A percentile compares a stretch with the other conserved stretches of the same genome.
These are phyloP conservation scores for Trichopria drosophilae DNA, from an alignment of 2,888 invertebrate genomes.

Conservation along the genomic window DNA sequence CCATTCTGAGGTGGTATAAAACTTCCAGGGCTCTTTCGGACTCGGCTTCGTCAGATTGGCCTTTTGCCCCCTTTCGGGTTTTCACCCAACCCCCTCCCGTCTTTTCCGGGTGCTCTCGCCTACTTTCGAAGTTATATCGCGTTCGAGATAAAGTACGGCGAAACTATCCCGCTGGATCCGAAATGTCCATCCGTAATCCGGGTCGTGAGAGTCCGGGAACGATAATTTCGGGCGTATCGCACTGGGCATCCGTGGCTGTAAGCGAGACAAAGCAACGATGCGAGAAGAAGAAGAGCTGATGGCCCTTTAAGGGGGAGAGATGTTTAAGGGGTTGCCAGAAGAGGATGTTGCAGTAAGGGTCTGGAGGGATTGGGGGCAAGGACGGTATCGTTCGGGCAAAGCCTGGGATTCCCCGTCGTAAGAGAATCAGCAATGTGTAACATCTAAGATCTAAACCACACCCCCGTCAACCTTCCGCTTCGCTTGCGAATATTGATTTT, in stretches of 20 bases:
- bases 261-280: background rate
- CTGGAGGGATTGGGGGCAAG: too few relatives aligned
- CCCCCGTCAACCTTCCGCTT: slow-evolving; percentile 15
- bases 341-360: too few relatives aligned
- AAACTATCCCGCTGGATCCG: slow-evolving; percentile 31
- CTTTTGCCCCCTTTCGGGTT: background rate
- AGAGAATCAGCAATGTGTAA: slow-evolving; percentile 19
- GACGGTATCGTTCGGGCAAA: too few relatives aligned
- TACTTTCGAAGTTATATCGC: slow-evolving; percentile 34
- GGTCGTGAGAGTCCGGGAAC: slow-evolving; percentile 25
- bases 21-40: slow-evolving; percentile 32
- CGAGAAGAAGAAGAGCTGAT: background rate
- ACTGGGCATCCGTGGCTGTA: too few relatives aligned
- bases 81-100: slow-evolving; percentile 4
- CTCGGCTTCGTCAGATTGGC: slow-evolving; percentile 24
- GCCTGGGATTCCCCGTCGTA: background rate
- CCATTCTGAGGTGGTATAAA: slow-evolving; percentile 37
- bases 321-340: background rate
- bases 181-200: slow-evolving; percentile 35
- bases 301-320: background rate
- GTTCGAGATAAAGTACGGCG: slow-evolving; percentile 35
- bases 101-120: slow-evolving; percentile 9
- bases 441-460: slow-evolving; percentile 25
- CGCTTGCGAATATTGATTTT: slow-evolving; percentile 33
- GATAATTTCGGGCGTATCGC: slow-evolving; percentile 32